These are phyloP conservation scores for Cavia aperea DNA, from an alignment of 2,113 vertebrate species.

Conservation along the genomic window DNA sequence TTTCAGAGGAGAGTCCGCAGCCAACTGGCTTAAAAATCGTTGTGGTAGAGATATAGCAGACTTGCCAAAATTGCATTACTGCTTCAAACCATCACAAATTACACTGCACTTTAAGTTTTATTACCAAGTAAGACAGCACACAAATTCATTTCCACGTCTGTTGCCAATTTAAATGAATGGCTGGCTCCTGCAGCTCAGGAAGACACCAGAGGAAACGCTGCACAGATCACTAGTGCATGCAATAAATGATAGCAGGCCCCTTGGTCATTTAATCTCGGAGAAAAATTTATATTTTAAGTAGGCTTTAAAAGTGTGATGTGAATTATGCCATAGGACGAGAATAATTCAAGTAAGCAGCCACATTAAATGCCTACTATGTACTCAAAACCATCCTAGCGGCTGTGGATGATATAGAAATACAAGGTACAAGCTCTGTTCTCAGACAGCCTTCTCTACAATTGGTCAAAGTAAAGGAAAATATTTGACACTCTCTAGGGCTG, in stretches of 20 bases:
- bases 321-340: slow-evolving; percentile 45
- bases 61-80: slow-evolving; percentile 68
- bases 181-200: slow-evolving; percentile 63
- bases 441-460: not conserved
- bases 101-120: slow-evolving; percentile 68
- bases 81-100: slow-evolving; percentile 69
- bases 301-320: slow-evolving; percentile 63
- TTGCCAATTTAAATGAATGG: slow-evolving; percentile 70
- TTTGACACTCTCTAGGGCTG: not conserved
- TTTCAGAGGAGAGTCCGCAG: slow-evolving; percentile 60
- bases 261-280: slow-evolving; percentile 64
- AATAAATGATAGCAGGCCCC: slow-evolving; percentile 61
- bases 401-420: slow-evolving; percentile 14
- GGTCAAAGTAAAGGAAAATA: slow-evolving; percentile 38
- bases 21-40: slow-evolving; percentile 60
- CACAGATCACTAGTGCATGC: slow-evolving; percentile 60
- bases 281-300: slow-evolving; percentile 68
- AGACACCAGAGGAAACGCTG: slow-evolving; percentile 61
- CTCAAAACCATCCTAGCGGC: slow-evolving; percentile 37
- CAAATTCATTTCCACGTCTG: slow-evolving; percentile 69
- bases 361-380: slow-evolving; percentile 58
- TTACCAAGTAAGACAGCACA: slow-evolving; percentile 67
- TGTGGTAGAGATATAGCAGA: slow-evolving; percentile 57
- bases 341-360: slow-evolving; percentile 54
- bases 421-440: slow-evolving; percentile 19